Evolutionary conservation across 2,797 vertebrate genomes (phyloP).

Genomic region (Anolis apletophallus): DNA sequence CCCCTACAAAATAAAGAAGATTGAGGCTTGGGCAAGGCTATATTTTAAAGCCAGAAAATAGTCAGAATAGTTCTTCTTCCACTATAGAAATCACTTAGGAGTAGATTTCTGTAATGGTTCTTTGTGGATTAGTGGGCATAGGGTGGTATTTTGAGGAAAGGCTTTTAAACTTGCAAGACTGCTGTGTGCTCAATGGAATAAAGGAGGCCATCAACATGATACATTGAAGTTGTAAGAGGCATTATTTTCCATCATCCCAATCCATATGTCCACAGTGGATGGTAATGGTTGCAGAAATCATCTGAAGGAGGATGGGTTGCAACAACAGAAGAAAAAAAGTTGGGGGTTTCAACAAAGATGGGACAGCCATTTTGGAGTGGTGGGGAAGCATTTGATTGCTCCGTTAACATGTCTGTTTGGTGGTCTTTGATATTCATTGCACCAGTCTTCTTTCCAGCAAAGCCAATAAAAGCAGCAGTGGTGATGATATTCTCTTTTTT

Average conservation of each 20-base stretch:
- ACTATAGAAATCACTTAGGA: background rate
- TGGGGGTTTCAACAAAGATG: background rate
- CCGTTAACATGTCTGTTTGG: background rate
- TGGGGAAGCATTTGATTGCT: background rate
- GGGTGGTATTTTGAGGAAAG: too few species aligned
- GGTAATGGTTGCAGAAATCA: too few species aligned
- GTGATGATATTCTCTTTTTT: background rate
- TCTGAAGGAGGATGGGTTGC: background rate
- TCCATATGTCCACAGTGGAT: too few species aligned
- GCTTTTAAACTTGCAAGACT: too few species aligned
- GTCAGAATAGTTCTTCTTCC: background rate
- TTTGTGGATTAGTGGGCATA: background rate
- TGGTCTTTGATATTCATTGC: background rate
- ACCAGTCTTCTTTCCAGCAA: background rate
- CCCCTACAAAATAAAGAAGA: background rate
- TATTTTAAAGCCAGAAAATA: background rate
- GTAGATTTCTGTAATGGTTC: background rate
- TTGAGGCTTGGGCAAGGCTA: too few species aligned
- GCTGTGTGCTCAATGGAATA: too few species aligned
- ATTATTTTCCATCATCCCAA: too few species aligned
- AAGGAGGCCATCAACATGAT: too few species aligned
- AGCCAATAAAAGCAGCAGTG: background rate
- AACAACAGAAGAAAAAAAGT: too few species aligned
- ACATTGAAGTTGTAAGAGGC: too few species aligned
- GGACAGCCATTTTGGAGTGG: too few species aligned